Percentiles rank a stretch among this genome's conserved stretches.
phyloP scores from a whole-genome alignment of 2,888 invertebrate genomes.

The Eupithecia insigniata region DNA sequence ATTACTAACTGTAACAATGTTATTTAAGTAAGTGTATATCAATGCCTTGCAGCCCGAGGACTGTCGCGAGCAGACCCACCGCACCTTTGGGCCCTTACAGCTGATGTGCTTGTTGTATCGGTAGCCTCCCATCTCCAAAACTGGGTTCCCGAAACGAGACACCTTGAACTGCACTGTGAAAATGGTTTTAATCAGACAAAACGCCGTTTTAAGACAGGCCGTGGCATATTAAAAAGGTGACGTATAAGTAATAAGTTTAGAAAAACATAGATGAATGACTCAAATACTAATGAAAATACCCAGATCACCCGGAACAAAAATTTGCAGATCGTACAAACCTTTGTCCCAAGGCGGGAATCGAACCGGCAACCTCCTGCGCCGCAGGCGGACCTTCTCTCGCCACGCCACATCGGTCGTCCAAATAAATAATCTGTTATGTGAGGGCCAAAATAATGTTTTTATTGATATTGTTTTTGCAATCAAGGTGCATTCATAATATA shows the following conservation, averaged over 20 bases:
- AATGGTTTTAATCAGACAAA: not conserved
- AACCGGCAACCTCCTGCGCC: no score
- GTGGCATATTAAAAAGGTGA: not conserved
- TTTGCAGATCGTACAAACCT: no score
- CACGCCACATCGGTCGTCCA: no score
- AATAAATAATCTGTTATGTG: not conserved
- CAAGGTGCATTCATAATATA: no score
- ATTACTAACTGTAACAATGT: slow-evolving; percentile 9
- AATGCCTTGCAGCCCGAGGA: slow-evolving; percentile 26
- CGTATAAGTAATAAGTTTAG: not conserved
- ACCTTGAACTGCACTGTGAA: slow-evolving; percentile 26
- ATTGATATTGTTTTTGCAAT: not conserved
- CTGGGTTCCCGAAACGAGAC: slow-evolving; percentile 42
- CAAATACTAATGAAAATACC: no score
- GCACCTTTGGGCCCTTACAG: slow-evolving; percentile 41
- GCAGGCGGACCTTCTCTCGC: no score
- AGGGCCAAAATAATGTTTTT: not conserved
- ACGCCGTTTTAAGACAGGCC: not conserved
- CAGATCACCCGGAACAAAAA: no score
- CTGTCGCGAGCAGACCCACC: slow-evolving; percentile 45
- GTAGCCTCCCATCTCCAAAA: slow-evolving; percentile 37
- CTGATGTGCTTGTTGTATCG: slow-evolving; percentile 44
- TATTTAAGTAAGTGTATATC: slow-evolving; percentile 13
- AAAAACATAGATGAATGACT: not conserved
- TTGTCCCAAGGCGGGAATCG: no score